phyloP scores from a whole-genome alignment of 1,140 invertebrate genomes.

The Bursaphelenchus mucronatus region DNA sequence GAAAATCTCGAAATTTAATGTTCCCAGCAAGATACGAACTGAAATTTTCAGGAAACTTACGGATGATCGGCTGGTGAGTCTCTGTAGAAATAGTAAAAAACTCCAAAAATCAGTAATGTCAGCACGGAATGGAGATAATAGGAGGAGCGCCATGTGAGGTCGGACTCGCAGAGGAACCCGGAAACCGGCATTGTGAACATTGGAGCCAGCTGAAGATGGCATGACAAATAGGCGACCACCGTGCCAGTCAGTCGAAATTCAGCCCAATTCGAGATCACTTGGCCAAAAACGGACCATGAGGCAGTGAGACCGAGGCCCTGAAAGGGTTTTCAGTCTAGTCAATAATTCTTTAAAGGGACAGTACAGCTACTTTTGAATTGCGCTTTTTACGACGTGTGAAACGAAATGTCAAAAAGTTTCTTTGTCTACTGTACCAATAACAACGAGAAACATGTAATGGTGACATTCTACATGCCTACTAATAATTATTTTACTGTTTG shows the following conservation, averaged over 20 bases:
- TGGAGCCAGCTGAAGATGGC: conserved; percentile 9
- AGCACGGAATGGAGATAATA: conserved; percentile 22
- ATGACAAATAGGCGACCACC: conserved; percentile 21
- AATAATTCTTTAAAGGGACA: too few species aligned
- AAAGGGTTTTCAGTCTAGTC: too few species aligned
- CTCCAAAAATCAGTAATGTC: conserved; percentile 2
- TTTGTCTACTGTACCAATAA: too few species aligned
- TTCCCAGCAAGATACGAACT: neutral
- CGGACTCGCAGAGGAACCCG: conserved; percentile 12
- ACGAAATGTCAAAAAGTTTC: too few species aligned
- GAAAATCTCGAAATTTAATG: neutral
- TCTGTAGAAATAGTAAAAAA: conserved; percentile 23
- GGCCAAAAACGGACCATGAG: conserved; percentile 12
- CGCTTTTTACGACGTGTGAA: too few species aligned
- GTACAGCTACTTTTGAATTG: too few species aligned
- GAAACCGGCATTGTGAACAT: conserved; percentile 26
- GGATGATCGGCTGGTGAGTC: conserved; percentile 16
- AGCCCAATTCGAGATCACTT: conserved; percentile 9
- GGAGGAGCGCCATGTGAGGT: conserved; percentile 14
- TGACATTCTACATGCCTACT: too few species aligned
- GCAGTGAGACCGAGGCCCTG: too few species aligned
- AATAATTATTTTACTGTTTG: too few species aligned
- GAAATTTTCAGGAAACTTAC: neutral
- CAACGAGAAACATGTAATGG: too few species aligned
- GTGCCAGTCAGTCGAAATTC: neutral